A percentile compares a stretch with the other conserved stretches of the same genome.
phyloP scores from a whole-genome alignment of 2,797 vertebrate species.

The Australoheros facetus region DNA sequence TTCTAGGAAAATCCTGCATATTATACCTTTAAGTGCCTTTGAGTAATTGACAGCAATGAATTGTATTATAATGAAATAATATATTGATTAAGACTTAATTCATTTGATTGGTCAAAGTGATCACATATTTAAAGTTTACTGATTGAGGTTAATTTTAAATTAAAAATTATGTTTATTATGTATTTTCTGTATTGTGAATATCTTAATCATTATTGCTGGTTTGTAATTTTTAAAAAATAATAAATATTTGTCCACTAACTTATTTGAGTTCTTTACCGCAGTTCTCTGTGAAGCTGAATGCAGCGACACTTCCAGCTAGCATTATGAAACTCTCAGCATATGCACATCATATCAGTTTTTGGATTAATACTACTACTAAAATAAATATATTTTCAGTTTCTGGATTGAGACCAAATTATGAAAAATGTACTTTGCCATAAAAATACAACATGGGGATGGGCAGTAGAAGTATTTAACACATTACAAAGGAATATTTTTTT shows the following conservation, averaged over 20 bases:
- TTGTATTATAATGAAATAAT: constrained; percentile 50
- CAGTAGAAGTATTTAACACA: neutral
- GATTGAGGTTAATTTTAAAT: constrained; percentile 57
- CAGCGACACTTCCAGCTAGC: neutral
- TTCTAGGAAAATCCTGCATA: constrained; percentile 1
- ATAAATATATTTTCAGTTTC: neutral
- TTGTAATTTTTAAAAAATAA: constrained; percentile 70
- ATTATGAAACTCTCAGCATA: neutral
- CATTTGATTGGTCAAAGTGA: constrained; percentile 47
- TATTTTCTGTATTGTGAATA: constrained; percentile 56
- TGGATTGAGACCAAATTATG: neutral
- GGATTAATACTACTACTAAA: neutral
- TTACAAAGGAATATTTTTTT: neutral
- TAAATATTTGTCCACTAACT: constrained; percentile 60
- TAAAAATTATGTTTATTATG: constrained; percentile 41
- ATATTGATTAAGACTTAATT: constrained; percentile 54
- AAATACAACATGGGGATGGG: neutral
- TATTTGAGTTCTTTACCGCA: constrained; percentile 26
- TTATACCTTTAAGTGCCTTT: constrained; percentile 24
- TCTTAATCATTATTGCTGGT: constrained; percentile 54
- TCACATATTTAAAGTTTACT: constrained; percentile 65
- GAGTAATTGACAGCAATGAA: constrained; percentile 57
- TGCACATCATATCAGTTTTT: too few relatives aligned
- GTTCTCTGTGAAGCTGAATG: neutral
- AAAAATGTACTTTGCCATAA: neutral